A percentile compares a stretch with the other conserved stretches of the same genome.
These are phyloP conservation scores for Mixornis gularis DNA, from an alignment of 2,113 vertebrate genomes.

Conservation along the genomic window DNA sequence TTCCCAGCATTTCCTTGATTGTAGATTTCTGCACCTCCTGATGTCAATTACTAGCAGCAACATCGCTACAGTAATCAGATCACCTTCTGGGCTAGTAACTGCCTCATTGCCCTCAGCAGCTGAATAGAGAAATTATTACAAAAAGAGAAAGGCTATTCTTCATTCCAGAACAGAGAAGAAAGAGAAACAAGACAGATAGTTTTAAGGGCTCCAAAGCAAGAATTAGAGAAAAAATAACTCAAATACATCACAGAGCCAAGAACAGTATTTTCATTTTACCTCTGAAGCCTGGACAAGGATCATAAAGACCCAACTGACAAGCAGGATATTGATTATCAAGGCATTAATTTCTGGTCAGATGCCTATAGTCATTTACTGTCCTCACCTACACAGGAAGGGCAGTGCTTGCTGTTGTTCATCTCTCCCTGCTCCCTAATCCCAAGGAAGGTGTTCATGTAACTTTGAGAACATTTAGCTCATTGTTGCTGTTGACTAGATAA, in stretches of 20 bases:
- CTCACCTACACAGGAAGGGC: not conserved
- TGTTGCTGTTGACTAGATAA: not conserved
- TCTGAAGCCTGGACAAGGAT: not conserved
- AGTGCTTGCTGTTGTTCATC: not conserved
- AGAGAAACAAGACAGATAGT: not conserved
- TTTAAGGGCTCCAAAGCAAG: not conserved
- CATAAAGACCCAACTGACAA: not conserved
- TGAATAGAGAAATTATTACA: not conserved
- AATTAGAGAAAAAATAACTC: not conserved
- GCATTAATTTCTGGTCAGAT: not conserved
- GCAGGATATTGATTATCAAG: not conserved
- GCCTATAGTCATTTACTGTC: not conserved
- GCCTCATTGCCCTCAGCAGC: not conserved
- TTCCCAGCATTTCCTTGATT: not conserved
- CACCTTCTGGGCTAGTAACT: not conserved
- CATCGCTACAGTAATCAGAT: not conserved
- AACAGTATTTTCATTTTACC: not conserved
- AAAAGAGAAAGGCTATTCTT: not conserved
- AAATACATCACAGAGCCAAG: not conserved
- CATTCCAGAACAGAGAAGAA: not conserved
- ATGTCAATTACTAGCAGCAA: not conserved
- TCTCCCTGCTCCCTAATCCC: not conserved
- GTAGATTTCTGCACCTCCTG: not conserved
- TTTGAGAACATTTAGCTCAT: not conserved
- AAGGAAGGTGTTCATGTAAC: not conserved